Base-by-base conservation (phyloP, 2,113 vertebrate species). In the Callipepla californica region DNA sequence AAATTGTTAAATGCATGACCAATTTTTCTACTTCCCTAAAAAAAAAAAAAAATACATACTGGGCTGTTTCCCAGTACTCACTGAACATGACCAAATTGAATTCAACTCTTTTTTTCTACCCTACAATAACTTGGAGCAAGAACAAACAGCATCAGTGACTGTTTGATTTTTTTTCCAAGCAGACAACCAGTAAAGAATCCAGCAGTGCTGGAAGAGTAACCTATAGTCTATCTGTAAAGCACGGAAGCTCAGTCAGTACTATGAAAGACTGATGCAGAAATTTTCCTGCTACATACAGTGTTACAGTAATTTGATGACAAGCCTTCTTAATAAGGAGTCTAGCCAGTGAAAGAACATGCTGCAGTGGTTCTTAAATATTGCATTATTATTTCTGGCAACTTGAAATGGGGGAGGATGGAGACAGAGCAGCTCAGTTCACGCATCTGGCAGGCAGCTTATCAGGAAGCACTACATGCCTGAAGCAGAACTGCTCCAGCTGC, bases 71-170 rank as follows among this genome's bases (percentile, higher is more conserved):
- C 95, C 85, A 94, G 85, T 32, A 11, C 68, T 77, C 89, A 73
- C 83, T 66, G 85, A 94, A 87, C 83, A 90, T 32, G 30, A 92
- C n/a, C 65, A 94, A 94, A 55, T 88, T 86, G 83, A 94, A 81
- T 89, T 80, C 61, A 80, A 66, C 18, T 76, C 70, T 77, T 80
- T 84, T 69, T 69, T 80, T 34, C 65, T 66, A 87, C 53, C 48
- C 73, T 91, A 91, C 79, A 96, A 95, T 87, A 91, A 89, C 91
- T 85, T 94, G 87, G 87, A 96, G 40, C 32, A 91, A 75, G 85
- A 94, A 90, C 79, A 91, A 80, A 92, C 62, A 89, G 70, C 30
- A 32, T 30, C 38, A 68, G 72, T 55, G 14, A 10, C 26, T 28
- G 36, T 81, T 93, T 81, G 78, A 36, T 67, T 91, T 92, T 81